Evolutionary conservation across 2,888 invertebrate genomes (phyloP), one percentile per base, ranked within the genome.

Genomic region (Chrysotoxum bicinctum): DNA sequence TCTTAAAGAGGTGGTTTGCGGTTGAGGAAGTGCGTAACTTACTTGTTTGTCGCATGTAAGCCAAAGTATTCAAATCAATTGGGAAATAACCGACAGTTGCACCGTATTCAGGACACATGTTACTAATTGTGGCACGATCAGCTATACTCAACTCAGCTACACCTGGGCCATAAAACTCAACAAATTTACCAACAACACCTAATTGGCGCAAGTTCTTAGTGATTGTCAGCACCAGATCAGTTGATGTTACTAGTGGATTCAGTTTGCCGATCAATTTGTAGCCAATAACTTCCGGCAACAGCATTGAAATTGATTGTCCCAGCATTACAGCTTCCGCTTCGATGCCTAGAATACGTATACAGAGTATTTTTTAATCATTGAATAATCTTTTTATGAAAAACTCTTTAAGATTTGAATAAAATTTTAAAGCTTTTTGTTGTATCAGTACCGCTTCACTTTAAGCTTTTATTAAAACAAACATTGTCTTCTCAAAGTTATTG

Each of bases 241-340:
- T 99, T 1, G 98, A 98, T 0, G 99, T 99, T 12, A 95, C 96
- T 56, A 97, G 94, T 1, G 96, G 95, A 89, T 94, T 95, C 72
- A 99, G 92, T 87, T 94, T 93, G 2, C 99, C 99, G 1, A 94
- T 93, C 54, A 99, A 92, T 90, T 95, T 96, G 93, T 98, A 99
- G 0, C 99, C 99, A 21, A 99, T 96, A 21, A 99, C 99, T 92
- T 98, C 95, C 0, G 99, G 99, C 50, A 99, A 91, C 87, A 99
- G 93, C 98, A 99, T 99, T 75, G 97, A 97, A 89, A 99, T 98
- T 0, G 99, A 96, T 91, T 99, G 99, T 0, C 99, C 99, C 89
- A 99, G 92, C 99, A 99, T 99, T 50, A 99, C 99, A 3, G 99
- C 99, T 91, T 99, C 99, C 0, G 99, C 99, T 93, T 99, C 99